Evolutionary conservation across 2,797 vertebrate genomes (phyloP).

Genomic region (Chlorospingus semifuscus): DNA sequence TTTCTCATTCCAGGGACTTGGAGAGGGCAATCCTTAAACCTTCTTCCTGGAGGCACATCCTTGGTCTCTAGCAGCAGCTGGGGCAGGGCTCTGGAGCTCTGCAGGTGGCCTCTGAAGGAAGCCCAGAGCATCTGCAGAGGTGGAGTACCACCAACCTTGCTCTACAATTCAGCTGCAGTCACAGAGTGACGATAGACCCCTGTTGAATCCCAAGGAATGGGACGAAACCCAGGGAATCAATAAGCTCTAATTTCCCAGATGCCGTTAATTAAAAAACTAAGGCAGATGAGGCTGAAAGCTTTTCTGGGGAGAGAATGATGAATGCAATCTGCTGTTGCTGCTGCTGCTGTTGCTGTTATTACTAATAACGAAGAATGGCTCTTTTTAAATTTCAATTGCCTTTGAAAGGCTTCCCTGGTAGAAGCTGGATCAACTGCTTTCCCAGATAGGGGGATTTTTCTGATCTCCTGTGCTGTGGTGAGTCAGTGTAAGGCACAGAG

Average conservation of each 20-base stretch:
- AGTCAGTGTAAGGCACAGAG: background rate
- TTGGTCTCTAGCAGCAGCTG: background rate
- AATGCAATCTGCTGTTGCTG: background rate
- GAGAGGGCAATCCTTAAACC: background rate
- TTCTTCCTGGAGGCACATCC: background rate
- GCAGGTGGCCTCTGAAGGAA: background rate
- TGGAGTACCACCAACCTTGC: background rate
- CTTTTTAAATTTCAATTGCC: background rate
- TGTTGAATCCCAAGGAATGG: background rate
- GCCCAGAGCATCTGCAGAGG: background rate
- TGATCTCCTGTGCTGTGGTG: background rate
- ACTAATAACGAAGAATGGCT: background rate
- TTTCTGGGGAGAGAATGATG: background rate
- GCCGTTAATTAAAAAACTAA: background rate
- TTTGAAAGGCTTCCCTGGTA: background rate
- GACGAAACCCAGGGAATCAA: background rate
- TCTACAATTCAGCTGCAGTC: fast-evolving
- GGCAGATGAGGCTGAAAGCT: background rate
- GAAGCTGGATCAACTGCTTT: background rate
- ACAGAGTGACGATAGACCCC: background rate
- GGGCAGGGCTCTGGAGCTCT: background rate
- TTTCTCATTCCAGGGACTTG: background rate
- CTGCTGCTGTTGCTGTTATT: background rate
- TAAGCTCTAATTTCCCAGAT: background rate
- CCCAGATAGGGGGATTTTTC: background rate